phyloP scores from a whole-genome alignment of 2,888 invertebrate species.

The Arrhopalites spinosus region DNA sequence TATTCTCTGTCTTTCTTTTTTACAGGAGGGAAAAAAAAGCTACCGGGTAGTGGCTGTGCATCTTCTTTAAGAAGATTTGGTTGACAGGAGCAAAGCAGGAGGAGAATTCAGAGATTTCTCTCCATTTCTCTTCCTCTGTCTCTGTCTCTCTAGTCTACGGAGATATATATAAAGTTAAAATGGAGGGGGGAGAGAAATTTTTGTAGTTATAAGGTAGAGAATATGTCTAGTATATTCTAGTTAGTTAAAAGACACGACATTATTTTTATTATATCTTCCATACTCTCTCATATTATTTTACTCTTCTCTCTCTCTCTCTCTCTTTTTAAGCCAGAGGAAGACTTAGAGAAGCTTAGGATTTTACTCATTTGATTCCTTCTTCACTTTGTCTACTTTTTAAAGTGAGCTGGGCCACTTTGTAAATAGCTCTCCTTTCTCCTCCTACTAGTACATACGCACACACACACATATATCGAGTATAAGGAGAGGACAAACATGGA shows the following conservation, averaged over 20 bases:
- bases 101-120: not conserved
- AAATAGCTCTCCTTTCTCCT: not conserved
- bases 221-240: not conserved
- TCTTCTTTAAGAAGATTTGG: not conserved
- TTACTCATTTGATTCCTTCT: not conserved
- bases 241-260: not conserved
- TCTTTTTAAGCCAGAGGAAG: not conserved
- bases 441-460: not conserved
- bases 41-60: not conserved
- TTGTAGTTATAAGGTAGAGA: not conserved
- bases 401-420: not conserved
- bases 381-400: not conserved
- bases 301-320: not conserved
- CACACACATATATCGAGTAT: not conserved
- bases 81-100: slow-evolving; percentile 2
- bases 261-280: too few relatives aligned
- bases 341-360: not conserved
- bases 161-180: too few relatives aligned
- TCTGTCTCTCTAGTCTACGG: not conserved
- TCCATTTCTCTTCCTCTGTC: not conserved
- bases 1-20: not conserved
- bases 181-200: not conserved
- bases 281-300: too few relatives aligned
- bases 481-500: not conserved
- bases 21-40: too few relatives aligned